phyloP scores from a whole-genome alignment of 2,113 vertebrate genomes.

The Lathamus discolor region DNA sequence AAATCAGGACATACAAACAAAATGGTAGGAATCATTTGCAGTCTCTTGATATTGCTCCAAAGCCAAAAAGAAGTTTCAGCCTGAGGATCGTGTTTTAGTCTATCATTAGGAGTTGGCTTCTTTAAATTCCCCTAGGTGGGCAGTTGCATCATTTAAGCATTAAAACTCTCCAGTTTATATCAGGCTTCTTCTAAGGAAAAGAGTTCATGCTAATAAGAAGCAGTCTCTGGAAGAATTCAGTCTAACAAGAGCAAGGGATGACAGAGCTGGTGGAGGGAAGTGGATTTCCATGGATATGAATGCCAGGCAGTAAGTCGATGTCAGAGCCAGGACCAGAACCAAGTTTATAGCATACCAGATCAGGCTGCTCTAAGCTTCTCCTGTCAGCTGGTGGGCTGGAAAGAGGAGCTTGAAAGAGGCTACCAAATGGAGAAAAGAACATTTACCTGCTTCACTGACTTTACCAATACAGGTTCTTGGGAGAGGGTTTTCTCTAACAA shows the following conservation, averaged over 20 bases:
- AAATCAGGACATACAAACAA: constrained; percentile 27
- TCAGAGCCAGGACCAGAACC: background rate
- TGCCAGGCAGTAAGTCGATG: background rate
- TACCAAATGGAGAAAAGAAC: background rate
- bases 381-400: background rate
- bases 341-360: background rate
- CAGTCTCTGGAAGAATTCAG: background rate
- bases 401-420: background rate
- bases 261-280: background rate
- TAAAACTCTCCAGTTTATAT: background rate
- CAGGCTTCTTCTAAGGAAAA: background rate
- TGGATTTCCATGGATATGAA: background rate
- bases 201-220: background rate
- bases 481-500: background rate
- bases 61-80: constrained; percentile 19
- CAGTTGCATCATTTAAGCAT: background rate
- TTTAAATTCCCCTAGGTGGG: constrained; percentile 29
- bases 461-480: background rate
- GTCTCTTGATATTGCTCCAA: constrained; percentile 14
- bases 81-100: background rate
- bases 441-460: background rate
- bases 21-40: constrained; percentile 9
- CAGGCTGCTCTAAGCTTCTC: background rate
- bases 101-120: background rate
- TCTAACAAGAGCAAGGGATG: background rate